Conservation (phyloP, 1,140 invertebrate species). For the Stenopsyche tienmushanensis region DNA sequence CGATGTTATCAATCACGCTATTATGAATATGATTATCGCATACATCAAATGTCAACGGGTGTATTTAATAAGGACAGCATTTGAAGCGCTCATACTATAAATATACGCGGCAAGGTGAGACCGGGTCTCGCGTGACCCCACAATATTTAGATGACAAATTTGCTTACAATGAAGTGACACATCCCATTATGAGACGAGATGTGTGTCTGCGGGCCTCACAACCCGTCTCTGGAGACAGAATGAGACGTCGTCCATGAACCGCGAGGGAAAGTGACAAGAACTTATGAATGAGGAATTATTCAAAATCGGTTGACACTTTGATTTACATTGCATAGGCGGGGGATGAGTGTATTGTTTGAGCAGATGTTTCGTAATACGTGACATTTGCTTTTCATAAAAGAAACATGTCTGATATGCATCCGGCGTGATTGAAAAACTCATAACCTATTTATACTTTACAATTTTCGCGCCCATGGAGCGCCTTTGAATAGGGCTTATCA, state of each 20-base stretch:
- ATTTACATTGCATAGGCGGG: slow-evolving; percentile 30
- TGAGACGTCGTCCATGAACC: neutral
- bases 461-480: no score
- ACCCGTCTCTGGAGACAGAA: neutral
- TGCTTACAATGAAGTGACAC: slow-evolving; percentile 42
- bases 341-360: slow-evolving; percentile 24
- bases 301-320: slow-evolving; percentile 20
- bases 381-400: slow-evolving; percentile 17
- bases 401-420: no score
- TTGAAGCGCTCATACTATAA: neutral
- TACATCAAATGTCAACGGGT: slow-evolving; percentile 35
- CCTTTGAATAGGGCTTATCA: no score
- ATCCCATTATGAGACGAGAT: slow-evolving; percentile 31
- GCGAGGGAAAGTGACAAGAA: slow-evolving; percentile 23
- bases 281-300: slow-evolving; percentile 29
- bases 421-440: slow-evolving; percentile 9
- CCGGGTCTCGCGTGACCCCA: slow-evolving; percentile 21
- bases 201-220: neutral
- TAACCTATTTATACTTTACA: no score
- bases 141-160: slow-evolving; percentile 40
- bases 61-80: neutral
- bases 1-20: slow-evolving; percentile 14
- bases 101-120: slow-evolving; percentile 16
- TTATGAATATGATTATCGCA: slow-evolving; percentile 10
- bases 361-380: slow-evolving; percentile 12